phyloP scores from a whole-genome alignment of 2,797 vertebrate genomes.

The Hylomyscus alleni region DNA sequence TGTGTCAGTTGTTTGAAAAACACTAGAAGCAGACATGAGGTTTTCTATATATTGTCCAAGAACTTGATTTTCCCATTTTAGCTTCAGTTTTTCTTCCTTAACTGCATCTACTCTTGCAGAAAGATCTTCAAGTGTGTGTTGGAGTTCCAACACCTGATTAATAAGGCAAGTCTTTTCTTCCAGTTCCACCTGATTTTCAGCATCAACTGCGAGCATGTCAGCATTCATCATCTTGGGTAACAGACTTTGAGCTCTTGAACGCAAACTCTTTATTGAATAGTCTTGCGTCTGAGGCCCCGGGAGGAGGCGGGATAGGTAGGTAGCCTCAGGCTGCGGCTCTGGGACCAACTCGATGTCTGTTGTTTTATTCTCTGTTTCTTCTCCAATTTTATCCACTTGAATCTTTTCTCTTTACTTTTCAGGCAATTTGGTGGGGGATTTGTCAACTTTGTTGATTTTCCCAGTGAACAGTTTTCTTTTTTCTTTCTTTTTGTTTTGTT shows the following conservation, averaged over 20 bases:
- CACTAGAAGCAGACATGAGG: slow-evolving; percentile 99
- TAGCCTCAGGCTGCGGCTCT: no score
- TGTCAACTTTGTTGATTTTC: neutral
- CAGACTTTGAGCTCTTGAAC: slow-evolving; percentile 86
- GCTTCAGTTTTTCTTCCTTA: slow-evolving; percentile 99
- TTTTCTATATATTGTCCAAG: slow-evolving; percentile 99
- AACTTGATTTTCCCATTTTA: slow-evolving; percentile 99
- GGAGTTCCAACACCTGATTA: slow-evolving; percentile 99
- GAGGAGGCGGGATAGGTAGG: no score
- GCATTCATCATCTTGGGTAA: slow-evolving; percentile 95
- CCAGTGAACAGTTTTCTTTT: neutral
- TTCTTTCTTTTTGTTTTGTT: neutral
- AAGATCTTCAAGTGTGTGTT: slow-evolving; percentile 99
- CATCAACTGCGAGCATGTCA: slow-evolving; percentile 96
- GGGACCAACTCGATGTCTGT: neutral
- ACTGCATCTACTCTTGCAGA: slow-evolving; percentile 98
- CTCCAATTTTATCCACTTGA: neutral
- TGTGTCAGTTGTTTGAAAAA: slow-evolving; percentile 99
- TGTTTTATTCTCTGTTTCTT: neutral
- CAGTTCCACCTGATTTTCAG: slow-evolving; percentile 98
- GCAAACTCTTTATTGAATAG: slow-evolving; percentile 86
- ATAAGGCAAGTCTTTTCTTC: slow-evolving; percentile 99
- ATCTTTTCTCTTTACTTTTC: neutral
- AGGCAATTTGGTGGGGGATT: neutral
- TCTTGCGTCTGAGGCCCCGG: no score